phyloP scores from a whole-genome alignment of 2,797 vertebrate species.

The Argyrosomus regius region DNA sequence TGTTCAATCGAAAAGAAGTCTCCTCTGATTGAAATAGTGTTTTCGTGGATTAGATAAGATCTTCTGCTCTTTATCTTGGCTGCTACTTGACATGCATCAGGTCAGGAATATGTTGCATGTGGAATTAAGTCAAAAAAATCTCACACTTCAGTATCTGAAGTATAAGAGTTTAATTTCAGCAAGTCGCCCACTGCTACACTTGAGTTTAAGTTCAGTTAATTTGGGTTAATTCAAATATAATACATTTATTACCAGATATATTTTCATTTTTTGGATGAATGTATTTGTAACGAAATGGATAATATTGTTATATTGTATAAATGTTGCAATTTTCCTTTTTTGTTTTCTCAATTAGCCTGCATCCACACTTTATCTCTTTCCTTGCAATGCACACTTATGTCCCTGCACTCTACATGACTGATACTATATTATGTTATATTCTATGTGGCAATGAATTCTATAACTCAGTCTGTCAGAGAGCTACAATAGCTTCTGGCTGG shows the following conservation, averaged over 20 bases:
- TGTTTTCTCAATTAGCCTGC: not conserved
- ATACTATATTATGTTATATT: slow-evolving; percentile 26
- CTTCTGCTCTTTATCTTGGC: not conserved
- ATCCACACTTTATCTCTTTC: slow-evolving; percentile 26
- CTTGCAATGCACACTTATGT: slow-evolving; percentile 16
- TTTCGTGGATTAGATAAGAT: not conserved
- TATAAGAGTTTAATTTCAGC: slow-evolving; percentile 17
- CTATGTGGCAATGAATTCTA: slow-evolving; percentile 22
- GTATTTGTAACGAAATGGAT: not conserved
- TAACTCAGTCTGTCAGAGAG: slow-evolving; percentile 38
- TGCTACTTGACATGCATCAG: slow-evolving; percentile 13
- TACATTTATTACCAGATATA: not conserved
- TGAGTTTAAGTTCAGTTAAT: not conserved
- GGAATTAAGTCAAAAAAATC: slow-evolving; percentile 14
- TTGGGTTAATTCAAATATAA: not conserved
- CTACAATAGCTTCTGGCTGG: slow-evolving; percentile 48
- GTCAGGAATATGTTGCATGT: slow-evolving; percentile 21
- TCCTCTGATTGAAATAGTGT: not conserved
- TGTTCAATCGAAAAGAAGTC: not conserved
- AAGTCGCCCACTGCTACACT: not conserved
- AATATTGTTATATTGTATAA: not conserved
- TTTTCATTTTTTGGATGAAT: not conserved
- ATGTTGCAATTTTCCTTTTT: not conserved
- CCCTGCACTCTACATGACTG: slow-evolving; percentile 11
- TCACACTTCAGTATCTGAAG: slow-evolving; percentile 26